Evolutionary conservation across 2,797 vertebrate genomes (phyloP).

Genomic region (Hydrophis major): DNA sequence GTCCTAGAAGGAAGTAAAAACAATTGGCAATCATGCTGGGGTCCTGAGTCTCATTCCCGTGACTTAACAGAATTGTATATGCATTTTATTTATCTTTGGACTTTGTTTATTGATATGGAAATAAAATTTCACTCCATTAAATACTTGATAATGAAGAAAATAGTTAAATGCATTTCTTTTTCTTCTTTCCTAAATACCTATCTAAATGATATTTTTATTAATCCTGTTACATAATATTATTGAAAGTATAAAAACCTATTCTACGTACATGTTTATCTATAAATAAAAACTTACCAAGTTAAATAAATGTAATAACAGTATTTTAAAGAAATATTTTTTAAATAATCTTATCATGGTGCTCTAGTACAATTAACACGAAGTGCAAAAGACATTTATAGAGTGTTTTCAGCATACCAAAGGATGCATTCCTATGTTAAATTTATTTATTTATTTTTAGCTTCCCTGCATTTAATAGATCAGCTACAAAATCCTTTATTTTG

Average conservation of each 20-base stretch:
- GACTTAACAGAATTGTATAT: not conserved
- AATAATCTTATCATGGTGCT: not conserved
- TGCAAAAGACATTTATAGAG: not conserved
- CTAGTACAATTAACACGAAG: not conserved
- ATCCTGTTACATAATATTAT: not conserved
- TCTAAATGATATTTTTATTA: not conserved
- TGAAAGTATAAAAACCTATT: not conserved
- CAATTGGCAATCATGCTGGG: too few species aligned
- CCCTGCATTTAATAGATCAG: not conserved
- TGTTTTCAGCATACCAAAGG: conserved; percentile 5
- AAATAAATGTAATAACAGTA: not conserved
- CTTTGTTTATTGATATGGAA: not conserved
- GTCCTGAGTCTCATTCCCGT: too few species aligned
- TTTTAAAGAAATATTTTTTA: not conserved
- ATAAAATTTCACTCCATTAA: not conserved
- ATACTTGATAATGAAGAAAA: not conserved
- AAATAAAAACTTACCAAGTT: conserved; percentile 11
- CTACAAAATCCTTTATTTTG: conserved; percentile 18
- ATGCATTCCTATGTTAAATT: not conserved
- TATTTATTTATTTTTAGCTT: conserved; percentile 32
- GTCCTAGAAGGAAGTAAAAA: too few species aligned
- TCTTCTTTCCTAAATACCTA: not conserved
- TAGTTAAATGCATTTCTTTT: not conserved
- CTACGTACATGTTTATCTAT: not conserved
- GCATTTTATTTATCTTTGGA: not conserved